Evolutionary conservation across 2,797 vertebrate genomes (phyloP).

Genomic region (Staurois parvus): DNA sequence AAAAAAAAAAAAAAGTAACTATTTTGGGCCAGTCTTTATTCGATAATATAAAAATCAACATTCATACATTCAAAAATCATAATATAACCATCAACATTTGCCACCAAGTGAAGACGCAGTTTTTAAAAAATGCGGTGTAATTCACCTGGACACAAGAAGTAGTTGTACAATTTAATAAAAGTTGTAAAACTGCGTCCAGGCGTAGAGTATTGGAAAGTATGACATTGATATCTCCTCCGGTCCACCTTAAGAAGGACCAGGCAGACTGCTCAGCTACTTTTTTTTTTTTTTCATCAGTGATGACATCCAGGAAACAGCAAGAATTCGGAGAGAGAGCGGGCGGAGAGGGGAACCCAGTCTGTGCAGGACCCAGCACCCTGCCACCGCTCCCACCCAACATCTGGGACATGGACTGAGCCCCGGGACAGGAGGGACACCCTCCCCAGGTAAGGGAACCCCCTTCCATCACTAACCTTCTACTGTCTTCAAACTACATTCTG

Average conservation of each 20-base stretch:
- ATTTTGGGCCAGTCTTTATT: too few species aligned
- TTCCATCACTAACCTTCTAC: too few species aligned
- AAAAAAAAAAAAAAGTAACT: too few species aligned
- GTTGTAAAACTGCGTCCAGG: too few species aligned
- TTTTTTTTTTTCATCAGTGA: conserved; percentile 38
- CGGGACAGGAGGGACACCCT: neutral
- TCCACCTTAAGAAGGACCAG: conserved; percentile 35
- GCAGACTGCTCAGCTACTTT: neutral
- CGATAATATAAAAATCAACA: too few species aligned
- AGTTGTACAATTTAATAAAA: too few species aligned
- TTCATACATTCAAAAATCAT: too few species aligned
- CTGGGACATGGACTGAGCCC: neutral
- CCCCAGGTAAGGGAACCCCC: neutral
- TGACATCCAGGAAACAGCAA: conserved; percentile 55
- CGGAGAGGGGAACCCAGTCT: neutral
- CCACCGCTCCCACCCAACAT: neutral
- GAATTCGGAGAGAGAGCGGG: neutral
- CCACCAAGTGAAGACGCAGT: too few species aligned
- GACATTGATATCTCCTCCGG: neutral
- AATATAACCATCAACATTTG: too few species aligned
- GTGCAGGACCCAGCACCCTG: neutral
- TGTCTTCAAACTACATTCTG: neutral
- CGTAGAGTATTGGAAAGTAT: too few species aligned
- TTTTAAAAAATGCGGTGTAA: too few species aligned
- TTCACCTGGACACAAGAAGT: too few species aligned